phyloP scores from a whole-genome alignment of 1,140 invertebrate genomes.

The Varroa destructor region DNA sequence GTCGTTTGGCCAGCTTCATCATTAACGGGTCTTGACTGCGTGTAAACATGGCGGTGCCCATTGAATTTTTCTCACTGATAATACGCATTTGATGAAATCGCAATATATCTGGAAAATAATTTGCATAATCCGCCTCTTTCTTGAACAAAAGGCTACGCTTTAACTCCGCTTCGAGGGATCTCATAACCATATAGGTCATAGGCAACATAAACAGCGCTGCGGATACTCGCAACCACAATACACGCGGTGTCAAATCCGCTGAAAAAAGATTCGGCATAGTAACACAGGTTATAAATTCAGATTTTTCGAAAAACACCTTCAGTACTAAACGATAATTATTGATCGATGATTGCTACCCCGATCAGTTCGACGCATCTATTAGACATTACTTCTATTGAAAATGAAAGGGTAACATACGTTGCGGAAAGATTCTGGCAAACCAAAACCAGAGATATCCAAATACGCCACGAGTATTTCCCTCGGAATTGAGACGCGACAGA shows the following conservation, averaged over 20 bases:
- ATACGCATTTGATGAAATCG: not conserved
- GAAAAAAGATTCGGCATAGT: not conserved
- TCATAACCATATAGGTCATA: not conserved
- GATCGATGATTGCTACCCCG: no score
- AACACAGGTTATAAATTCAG: no score
- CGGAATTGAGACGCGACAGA: not conserved
- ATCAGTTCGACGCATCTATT: no score
- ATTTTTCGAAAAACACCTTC: no score
- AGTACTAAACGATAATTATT: no score
- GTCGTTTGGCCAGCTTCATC: conserved; percentile 1
- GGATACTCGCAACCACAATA: not conserved
- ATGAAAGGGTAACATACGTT: not conserved
- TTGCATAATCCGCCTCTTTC: conserved; percentile 8
- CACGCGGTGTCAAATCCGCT: conserved; percentile 4
- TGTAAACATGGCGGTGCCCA: not conserved
- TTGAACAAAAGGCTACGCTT: conserved; percentile 6
- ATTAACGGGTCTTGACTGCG: not conserved
- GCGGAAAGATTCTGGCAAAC: not conserved
- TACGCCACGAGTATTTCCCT: not conserved
- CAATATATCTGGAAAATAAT: not conserved
- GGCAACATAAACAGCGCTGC: conserved; percentile 3
- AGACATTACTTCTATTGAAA: no score
- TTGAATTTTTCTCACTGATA: not conserved
- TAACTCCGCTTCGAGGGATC: not conserved
- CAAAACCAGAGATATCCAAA: conserved; percentile 13